These are phyloP conservation scores for Turritopsis rubra DNA, from an alignment of 30 jellyfish, hydroid and myxozoan species.

Conservation along the genomic window DNA sequence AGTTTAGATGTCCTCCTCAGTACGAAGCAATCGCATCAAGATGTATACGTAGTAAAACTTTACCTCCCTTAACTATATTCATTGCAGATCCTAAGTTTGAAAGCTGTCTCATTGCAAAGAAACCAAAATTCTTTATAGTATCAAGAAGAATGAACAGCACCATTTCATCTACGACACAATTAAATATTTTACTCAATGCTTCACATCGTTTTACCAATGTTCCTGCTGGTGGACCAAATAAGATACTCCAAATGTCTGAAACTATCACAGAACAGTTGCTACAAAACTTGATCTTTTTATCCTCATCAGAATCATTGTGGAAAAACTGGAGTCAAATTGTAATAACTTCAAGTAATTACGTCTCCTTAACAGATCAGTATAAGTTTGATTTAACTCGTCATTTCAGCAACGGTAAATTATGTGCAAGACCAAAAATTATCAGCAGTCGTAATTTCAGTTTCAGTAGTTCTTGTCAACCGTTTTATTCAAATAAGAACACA, in stretches of 20 bases:
- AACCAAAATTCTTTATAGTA: background rate
- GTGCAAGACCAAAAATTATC: background rate
- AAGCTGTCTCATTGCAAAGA: background rate
- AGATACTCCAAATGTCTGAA: background rate
- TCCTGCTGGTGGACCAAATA: background rate
- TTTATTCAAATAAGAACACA: background rate
- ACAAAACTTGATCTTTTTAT: background rate
- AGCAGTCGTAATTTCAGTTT: background rate
- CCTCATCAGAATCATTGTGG: background rate
- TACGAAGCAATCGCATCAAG: background rate
- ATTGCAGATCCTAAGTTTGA: background rate
- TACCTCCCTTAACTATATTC: background rate
- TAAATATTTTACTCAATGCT: background rate
- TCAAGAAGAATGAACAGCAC: background rate
- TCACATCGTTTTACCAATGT: background rate
- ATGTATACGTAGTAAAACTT: background rate
- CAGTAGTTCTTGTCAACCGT: background rate
- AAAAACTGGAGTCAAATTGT: background rate
- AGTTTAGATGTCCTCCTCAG: background rate
- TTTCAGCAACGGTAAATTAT: background rate
- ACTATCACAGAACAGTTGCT: background rate
- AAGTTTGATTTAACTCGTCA: background rate
- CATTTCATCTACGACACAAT: background rate
- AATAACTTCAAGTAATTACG: background rate
- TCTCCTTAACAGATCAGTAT: background rate